Percentiles rank a stretch among this genome's conserved stretches.
Evolutionary conservation across 2,888 invertebrate genomes (phyloP).

Genomic region (Steromphala cineraria): DNA sequence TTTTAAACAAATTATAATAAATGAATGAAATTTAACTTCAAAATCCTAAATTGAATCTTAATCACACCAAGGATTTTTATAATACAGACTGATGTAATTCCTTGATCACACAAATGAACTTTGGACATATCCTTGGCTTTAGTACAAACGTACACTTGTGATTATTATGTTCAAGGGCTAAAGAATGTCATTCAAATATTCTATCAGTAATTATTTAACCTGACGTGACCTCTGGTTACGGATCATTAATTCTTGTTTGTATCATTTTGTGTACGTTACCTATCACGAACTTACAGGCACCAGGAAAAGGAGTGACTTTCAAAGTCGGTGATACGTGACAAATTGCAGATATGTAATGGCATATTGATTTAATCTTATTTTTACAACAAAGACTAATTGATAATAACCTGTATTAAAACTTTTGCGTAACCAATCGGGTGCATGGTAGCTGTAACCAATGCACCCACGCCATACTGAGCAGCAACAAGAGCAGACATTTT

Average conservation of each 20-base stretch:
- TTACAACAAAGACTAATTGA: not conserved
- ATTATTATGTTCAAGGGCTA: too few relatives aligned
- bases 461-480: conserved; percentile 50
- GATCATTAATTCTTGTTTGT: not conserved
- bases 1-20: too few relatives aligned
- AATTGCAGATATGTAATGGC: not conserved
- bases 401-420: conserved; percentile 63
- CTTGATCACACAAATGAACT: too few relatives aligned
- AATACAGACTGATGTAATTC: too few relatives aligned
- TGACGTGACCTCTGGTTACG: conserved; percentile 32
- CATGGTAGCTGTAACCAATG: conserved; percentile 54
- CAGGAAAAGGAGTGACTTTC: not conserved
- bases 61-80: too few relatives aligned
- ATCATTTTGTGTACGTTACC: not conserved
- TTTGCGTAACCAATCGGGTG: conserved; percentile 67
- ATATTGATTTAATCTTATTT: not conserved
- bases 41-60: too few relatives aligned
- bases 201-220: too few relatives aligned
- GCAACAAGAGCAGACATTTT: conserved; percentile 45
- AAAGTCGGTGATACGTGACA: not conserved
- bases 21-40: too few relatives aligned
- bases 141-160: too few relatives aligned
- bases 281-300: not conserved
- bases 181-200: too few relatives aligned
- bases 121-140: too few relatives aligned